A percentile compares a stretch with the other conserved stretches of the same genome.
Evolutionary conservation across 2,113 vertebrate genomes (phyloP).

Genomic region (Sinocyclocheilus rhinocerous): DNA sequence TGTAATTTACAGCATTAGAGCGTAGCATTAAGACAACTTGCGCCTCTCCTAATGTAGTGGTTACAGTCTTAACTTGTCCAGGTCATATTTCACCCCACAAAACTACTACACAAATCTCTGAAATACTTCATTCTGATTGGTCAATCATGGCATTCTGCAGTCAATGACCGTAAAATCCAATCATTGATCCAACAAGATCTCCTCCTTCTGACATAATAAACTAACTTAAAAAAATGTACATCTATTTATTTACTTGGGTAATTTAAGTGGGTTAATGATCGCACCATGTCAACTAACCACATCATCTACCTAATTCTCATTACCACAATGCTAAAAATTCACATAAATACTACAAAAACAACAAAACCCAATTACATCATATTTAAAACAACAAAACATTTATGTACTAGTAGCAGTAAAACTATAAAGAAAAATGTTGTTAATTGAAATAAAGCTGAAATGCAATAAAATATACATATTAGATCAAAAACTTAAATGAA

Average conservation of each 20-base stretch:
- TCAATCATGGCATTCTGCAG: neutral
- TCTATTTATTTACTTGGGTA: neutral
- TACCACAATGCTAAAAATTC: neutral
- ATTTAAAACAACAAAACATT: neutral
- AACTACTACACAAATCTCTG: neutral
- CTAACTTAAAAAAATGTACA: neutral
- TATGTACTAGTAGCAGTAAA: neutral
- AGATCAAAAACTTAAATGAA: neutral
- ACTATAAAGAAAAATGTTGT: neutral
- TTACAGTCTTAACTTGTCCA: slow-evolving; percentile 7
- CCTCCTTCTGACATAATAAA: too few species aligned
- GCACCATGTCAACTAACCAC: neutral
- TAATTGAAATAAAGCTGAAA: neutral
- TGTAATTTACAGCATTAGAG: slow-evolving; percentile 60
- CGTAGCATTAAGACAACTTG: neutral
- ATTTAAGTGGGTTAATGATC: neutral
- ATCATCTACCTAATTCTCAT: neutral
- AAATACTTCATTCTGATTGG: neutral
- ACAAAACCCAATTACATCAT: neutral
- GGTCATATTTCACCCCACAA: neutral
- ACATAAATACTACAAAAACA: neutral
- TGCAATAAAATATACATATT: neutral
- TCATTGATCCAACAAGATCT: too few species aligned
- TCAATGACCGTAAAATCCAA: neutral
- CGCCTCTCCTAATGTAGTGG: neutral